Conservation (phyloP, 2,888 invertebrate species). For the Leptinotarsa haldemani region DNA sequence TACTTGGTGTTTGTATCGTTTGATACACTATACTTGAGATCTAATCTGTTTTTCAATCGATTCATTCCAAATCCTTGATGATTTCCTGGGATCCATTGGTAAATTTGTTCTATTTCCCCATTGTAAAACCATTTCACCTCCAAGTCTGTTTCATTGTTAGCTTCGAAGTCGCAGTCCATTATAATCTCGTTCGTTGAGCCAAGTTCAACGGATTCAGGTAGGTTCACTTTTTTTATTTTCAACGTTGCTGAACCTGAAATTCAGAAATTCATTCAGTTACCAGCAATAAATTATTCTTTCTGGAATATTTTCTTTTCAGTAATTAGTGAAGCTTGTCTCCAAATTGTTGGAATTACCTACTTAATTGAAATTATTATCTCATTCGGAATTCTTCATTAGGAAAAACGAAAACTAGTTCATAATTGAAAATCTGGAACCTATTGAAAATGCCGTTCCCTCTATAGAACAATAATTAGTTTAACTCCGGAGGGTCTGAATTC, state of each 20-base stretch:
- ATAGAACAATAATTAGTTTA: too few species aligned
- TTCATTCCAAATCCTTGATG: constrained; percentile 59
- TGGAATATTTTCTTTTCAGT: too few species aligned
- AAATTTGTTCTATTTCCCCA: constrained; percentile 64
- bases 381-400: too few species aligned
- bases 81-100: constrained; percentile 66
- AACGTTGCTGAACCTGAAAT: constrained; percentile 56
- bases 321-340: too few species aligned
- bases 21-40: constrained; percentile 63
- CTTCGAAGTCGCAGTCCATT: constrained; percentile 67
- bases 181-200: constrained; percentile 60
- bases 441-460: too few species aligned
- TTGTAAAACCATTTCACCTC: constrained; percentile 68
- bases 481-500: too few species aligned
- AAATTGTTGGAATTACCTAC: too few species aligned
- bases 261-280: not conserved
- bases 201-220: constrained; percentile 52
- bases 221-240: constrained; percentile 55
- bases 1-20: constrained; percentile 64
- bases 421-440: too few species aligned
- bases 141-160: constrained; percentile 62
- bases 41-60: constrained; percentile 62
- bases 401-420: too few species aligned
- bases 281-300: too few species aligned
- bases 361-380: too few species aligned